These are phyloP conservation scores for Noctuana brunneofusca DNA, from an alignment of 2,888 invertebrate species.

Conservation along the genomic window DNA sequence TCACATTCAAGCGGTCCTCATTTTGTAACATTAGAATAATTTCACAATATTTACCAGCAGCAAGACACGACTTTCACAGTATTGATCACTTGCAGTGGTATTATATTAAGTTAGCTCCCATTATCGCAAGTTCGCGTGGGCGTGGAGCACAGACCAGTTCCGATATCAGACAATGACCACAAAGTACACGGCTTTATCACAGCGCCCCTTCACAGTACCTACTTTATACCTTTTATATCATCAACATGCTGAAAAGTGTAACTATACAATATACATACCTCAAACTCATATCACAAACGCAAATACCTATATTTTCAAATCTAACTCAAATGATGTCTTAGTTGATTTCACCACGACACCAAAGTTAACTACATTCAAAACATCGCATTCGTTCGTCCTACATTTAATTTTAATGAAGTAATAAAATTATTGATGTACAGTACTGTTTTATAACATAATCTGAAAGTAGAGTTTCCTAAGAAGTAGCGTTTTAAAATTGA, in stretches of 20 bases:
- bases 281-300: slow-evolving; percentile 1
- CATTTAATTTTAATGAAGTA: not conserved
- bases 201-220: slow-evolving; percentile 21
- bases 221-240: not conserved
- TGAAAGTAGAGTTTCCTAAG: too few species aligned
- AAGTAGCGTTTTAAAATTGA: too few species aligned
- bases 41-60: slow-evolving; percentile 7
- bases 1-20: not conserved
- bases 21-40: slow-evolving; percentile 1
- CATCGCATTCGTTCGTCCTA: not conserved
- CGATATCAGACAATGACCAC: slow-evolving; percentile 44
- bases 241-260: not conserved
- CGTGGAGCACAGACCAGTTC: slow-evolving; percentile 47
- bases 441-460: too few species aligned
- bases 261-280: not conserved
- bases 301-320: not conserved
- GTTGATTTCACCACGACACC: slow-evolving; percentile 15
- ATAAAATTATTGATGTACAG: too few species aligned
- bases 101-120: slow-evolving; percentile 19
- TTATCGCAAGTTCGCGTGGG: slow-evolving; percentile 32
- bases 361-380: slow-evolving; percentile 19
- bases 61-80: slow-evolving; percentile 15
- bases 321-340: slow-evolving; percentile 6
- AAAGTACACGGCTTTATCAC: slow-evolving; percentile 26
- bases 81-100: slow-evolving; percentile 20